These are phyloP conservation scores for Arvicanthis niloticus DNA, from an alignment of 2,113 vertebrate species.

Conservation along the genomic window DNA sequence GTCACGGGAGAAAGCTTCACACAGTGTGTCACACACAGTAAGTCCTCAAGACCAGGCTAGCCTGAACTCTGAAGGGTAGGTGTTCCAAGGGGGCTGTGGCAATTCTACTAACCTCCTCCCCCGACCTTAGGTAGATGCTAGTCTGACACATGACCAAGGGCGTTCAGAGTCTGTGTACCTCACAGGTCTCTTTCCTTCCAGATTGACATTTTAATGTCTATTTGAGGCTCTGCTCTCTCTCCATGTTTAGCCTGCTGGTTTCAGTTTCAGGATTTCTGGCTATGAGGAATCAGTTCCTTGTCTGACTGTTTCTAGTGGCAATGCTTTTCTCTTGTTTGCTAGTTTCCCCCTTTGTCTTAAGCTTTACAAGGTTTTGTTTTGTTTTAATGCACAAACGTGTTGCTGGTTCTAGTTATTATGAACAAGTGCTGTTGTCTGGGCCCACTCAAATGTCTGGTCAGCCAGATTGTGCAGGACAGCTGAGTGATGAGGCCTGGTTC, in stretches of 20 bases:
- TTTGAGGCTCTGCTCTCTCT: background rate
- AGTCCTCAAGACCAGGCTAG: background rate
- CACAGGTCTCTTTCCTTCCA: background rate
- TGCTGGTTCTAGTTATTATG: background rate
- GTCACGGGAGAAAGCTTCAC: background rate
- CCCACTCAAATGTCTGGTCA: background rate
- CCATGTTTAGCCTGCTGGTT: background rate
- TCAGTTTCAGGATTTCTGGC: background rate
- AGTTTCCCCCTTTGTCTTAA: constrained; percentile 16
- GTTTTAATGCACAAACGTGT: background rate
- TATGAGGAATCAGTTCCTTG: background rate
- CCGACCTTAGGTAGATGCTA: background rate
- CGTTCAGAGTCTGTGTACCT: background rate
- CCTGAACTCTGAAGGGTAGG: background rate
- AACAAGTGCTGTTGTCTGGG: background rate
- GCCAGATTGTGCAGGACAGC: background rate
- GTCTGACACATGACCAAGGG: background rate
- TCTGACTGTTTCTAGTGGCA: background rate
- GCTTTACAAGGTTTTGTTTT: background rate
- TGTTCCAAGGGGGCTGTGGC: rapidly evolving
- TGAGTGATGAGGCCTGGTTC: too few relatives aligned
- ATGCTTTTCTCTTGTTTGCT: background rate
- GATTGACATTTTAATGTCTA: background rate
- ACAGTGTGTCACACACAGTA: background rate
- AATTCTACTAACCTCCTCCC: background rate